These are phyloP conservation scores for Caenorhabditis sp. DNA, from an alignment of 2,888 invertebrate species.

Conservation along the genomic window DNA sequence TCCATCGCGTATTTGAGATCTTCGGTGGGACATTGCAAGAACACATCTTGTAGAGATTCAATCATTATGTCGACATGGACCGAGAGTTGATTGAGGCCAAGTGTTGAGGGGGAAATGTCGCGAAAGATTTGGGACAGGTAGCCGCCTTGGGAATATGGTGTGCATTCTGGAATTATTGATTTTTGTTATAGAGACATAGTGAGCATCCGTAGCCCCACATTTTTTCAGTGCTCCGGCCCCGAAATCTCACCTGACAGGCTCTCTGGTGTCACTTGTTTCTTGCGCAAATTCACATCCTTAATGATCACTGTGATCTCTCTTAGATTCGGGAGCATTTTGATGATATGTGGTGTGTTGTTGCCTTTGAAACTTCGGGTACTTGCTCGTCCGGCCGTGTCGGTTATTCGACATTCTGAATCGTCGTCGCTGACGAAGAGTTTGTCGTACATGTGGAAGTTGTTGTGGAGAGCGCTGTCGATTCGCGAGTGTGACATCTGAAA, in stretches of 20 bases:
- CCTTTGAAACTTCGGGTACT: slow-evolving; percentile 21
- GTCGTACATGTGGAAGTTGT: slow-evolving; percentile 2
- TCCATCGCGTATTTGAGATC: slow-evolving; percentile 55
- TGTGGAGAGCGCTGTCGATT: neutral
- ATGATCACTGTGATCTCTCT: slow-evolving; percentile 45
- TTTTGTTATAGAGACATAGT: neutral
- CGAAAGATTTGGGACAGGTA: slow-evolving; percentile 48
- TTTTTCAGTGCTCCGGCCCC: neutral
- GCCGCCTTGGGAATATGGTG: slow-evolving; percentile 56
- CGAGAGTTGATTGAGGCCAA: slow-evolving; percentile 40
- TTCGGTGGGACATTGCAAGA: slow-evolving; percentile 51
- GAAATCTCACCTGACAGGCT: slow-evolving; percentile 12
- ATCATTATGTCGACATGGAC: slow-evolving; percentile 61
- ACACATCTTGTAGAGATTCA: slow-evolving; percentile 46
- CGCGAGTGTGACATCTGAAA: neutral
- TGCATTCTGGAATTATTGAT: slow-evolving; percentile 10
- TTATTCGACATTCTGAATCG: slow-evolving; percentile 40
- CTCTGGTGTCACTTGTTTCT: slow-evolving; percentile 1
- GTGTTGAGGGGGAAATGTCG: slow-evolving; percentile 25
- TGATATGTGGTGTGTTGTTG: slow-evolving; percentile 32
- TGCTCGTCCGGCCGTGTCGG: slow-evolving; percentile 35
- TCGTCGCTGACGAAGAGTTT: slow-evolving; percentile 29
- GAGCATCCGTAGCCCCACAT: neutral
- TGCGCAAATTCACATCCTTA: slow-evolving; percentile 45
- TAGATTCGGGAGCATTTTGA: slow-evolving; percentile 28